Conservation (phyloP, 2,888 invertebrate genomes). For the Drosophila seclusa region DNA sequence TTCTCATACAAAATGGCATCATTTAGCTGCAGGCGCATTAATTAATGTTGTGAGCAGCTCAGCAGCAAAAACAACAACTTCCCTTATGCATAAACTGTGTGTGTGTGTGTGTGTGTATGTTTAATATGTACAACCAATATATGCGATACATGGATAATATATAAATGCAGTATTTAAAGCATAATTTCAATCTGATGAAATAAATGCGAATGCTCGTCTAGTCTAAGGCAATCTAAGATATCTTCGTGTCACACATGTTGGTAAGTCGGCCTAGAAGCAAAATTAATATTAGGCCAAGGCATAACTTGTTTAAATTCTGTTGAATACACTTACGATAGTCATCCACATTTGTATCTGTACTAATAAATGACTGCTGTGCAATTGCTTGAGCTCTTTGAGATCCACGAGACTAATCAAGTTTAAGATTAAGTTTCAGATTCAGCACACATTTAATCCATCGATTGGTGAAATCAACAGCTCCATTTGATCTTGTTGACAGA, state of each 20-base stretch:
- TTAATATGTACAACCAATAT: conserved; percentile 35
- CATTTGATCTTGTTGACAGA: not conserved
- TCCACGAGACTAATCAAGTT: not conserved
- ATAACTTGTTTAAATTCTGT: not conserved
- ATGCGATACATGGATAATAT: not conserved
- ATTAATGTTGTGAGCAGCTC: conserved; percentile 70
- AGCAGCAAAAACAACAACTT: conserved; percentile 44
- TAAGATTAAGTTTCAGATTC: not conserved
- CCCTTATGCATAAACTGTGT: conserved; percentile 40
- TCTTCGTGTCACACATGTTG: not conserved
- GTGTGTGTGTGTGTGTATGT: conserved; percentile 8
- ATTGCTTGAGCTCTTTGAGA: not conserved
- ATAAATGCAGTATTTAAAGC: not conserved
- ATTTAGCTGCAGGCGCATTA: conserved; percentile 77
- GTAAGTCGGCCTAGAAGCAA: not conserved
- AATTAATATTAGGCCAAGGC: not conserved
- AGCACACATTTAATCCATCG: not conserved
- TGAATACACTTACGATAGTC: not conserved
- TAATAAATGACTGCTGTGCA: not conserved
- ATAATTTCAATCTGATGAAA: not conserved
- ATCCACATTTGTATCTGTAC: not conserved
- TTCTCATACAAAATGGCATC: conserved; percentile 65
- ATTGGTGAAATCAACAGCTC: not conserved
- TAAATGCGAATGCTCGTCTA: not conserved
- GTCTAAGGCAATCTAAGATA: not conserved